Evolutionary conservation across 1,140 invertebrate genomes (phyloP).

Genomic region (Hypothenemus hampei): DNA sequence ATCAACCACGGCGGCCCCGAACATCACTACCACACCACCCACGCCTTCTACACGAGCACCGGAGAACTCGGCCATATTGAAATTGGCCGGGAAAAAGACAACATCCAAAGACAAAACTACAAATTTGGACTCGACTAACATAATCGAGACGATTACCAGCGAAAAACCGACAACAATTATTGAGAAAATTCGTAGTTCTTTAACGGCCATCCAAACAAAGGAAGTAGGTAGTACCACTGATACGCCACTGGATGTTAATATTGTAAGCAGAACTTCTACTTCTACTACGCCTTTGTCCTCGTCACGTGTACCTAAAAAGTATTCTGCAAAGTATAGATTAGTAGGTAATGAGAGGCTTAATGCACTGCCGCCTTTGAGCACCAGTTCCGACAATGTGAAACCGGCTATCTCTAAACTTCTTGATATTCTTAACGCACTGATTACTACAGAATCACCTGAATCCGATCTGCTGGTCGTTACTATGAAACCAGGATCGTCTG

Average conservation of each 20-base stretch:
- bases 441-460: slow-evolving; percentile 25
- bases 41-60: slow-evolving; percentile 18
- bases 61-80: slow-evolving; percentile 39
- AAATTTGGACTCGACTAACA: slow-evolving; percentile 29
- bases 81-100: slow-evolving; percentile 38
- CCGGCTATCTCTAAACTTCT: slow-evolving; percentile 38
- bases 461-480: slow-evolving; percentile 37
- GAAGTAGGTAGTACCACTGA: slow-evolving; percentile 42
- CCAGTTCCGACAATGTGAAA: slow-evolving; percentile 35
- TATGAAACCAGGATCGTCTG: no score
- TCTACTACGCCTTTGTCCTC: slow-evolving; percentile 33
- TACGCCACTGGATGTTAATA: slow-evolving; percentile 33
- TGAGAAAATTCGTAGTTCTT: slow-evolving; percentile 43
- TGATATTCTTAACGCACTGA: slow-evolving; percentile 35
- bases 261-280: slow-evolving; percentile 28
- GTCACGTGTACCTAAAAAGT: slow-evolving; percentile 31
- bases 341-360: slow-evolving; percentile 30
- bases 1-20: slow-evolving; percentile 36
- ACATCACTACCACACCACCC: slow-evolving; percentile 21
- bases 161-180: slow-evolving; percentile 46
- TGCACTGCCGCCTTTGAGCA: slow-evolving; percentile 33
- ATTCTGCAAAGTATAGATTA: slow-evolving; percentile 26
- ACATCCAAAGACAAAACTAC: slow-evolving; percentile 32
- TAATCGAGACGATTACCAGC: slow-evolving; percentile 35
- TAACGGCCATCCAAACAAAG: slow-evolving; percentile 42